Evolutionary conservation across 2,797 vertebrate species (phyloP), one percentile per base, ranked within the genome.

Genomic region (Triplophysa yarkandensis): DNA sequence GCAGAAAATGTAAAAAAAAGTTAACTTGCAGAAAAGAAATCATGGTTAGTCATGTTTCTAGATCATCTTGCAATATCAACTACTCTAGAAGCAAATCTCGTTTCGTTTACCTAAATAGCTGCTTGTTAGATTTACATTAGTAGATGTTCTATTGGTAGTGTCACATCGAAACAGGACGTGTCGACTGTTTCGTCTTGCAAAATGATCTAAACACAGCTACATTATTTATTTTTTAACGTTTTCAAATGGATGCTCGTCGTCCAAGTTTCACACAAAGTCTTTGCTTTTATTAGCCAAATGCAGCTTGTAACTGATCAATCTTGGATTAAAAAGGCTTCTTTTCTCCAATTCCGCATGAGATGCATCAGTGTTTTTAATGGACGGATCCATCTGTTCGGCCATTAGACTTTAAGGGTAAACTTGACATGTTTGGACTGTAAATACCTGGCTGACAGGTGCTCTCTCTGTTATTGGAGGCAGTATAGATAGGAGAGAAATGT

Each of bases 211-310:
- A 10, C 48, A 21, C 5, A 11, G 13, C 17, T 61, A 10, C n/a
- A 34, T 25, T 70, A 60, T 70, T 60, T 70, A 70, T 70, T 70
- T 60, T 70, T 60, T 70, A 30, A 19, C 0, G 2, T 16, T 58
- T 58, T 44, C 3, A 69, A 57, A 44, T 41, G 41, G 25, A 58
- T 52, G 41, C 50, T 54, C 23, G 4, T 50, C 52, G 44, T 55
- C 32, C 39, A 30, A 72, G 46, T 6, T 55, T 7, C 17, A 17
- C 2, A 1, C 2, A 9, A 7, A 13, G 21, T 34, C 44, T 52
- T 48, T 17, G 43, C 48, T 43, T 71, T 6, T 50, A 14, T 28
- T 21, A 54, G 46, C 32, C 19, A 32, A 16, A 9, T 63, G 23
- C 2, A n/a, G 46, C 13, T 41, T 55, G 17, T 30, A 55, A 54